phyloP scores from a whole-genome alignment of 1,140 invertebrate genomes.

The Atopsyche davidsoni region DNA sequence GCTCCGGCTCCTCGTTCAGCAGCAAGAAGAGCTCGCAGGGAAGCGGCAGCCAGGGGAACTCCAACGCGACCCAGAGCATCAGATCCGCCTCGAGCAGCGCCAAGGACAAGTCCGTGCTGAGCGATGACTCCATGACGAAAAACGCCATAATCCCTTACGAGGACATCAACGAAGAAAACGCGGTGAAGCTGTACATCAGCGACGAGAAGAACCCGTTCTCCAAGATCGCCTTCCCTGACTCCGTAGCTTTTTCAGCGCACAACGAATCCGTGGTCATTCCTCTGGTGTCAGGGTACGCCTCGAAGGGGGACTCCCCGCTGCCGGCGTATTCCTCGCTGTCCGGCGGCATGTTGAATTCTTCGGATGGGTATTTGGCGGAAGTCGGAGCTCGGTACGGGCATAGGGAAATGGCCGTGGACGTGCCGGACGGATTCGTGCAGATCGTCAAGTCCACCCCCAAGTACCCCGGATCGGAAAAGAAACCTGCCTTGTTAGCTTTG shows the following conservation, averaged over 20 bases:
- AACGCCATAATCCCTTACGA: slow-evolving; percentile 31
- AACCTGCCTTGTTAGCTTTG: slow-evolving; percentile 33
- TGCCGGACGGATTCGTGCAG: slow-evolving; percentile 69
- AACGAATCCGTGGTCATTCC: slow-evolving; percentile 45
- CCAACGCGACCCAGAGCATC: slow-evolving; percentile 47
- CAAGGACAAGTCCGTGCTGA: slow-evolving; percentile 49
- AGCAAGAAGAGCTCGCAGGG: slow-evolving; percentile 44
- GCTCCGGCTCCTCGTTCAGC: slow-evolving; percentile 41
- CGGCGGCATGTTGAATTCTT: slow-evolving; percentile 44
- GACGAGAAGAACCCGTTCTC: slow-evolving; percentile 45
- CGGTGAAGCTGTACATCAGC: slow-evolving; percentile 45
- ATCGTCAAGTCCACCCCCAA: slow-evolving; percentile 67
- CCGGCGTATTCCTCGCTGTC: slow-evolving; percentile 41
- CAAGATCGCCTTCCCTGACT: slow-evolving; percentile 39
- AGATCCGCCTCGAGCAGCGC: slow-evolving; percentile 49
- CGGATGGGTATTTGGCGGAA: slow-evolving; percentile 32
- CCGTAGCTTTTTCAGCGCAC: slow-evolving; percentile 41
- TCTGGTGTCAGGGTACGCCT: slow-evolving; percentile 35
- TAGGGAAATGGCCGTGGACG: slow-evolving; percentile 68
- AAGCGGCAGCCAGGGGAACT: slow-evolving; percentile 42
- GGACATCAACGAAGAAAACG: slow-evolving; percentile 39
- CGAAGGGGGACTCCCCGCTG: slow-evolving; percentile 28
- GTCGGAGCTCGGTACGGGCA: slow-evolving; percentile 42
- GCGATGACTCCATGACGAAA: slow-evolving; percentile 38
- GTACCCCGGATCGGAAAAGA: slow-evolving; percentile 56